phyloP scores from a whole-genome alignment of 1,140 invertebrate species.

The Epicauta chinensis region DNA sequence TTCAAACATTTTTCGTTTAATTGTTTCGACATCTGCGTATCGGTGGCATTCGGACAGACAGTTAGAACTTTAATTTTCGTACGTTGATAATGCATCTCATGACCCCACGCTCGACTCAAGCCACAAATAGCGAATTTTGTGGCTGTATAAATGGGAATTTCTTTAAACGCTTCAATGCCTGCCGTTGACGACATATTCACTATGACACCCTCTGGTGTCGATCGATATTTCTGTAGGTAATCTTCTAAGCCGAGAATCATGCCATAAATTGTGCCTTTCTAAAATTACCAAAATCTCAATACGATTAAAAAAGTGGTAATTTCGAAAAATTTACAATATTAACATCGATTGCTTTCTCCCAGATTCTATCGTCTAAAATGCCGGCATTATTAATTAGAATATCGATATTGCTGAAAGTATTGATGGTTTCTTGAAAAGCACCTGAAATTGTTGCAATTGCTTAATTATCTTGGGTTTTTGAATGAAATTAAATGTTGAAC shows the following conservation, averaged over 20 bases:
- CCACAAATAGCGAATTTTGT: too few species aligned
- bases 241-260: too few species aligned
- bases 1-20: constrained; percentile 15
- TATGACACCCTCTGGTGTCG: too few species aligned
- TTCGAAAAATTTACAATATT: constrained; percentile 46
- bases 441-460: constrained; percentile 20
- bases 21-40: constrained; percentile 23
- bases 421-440: constrained; percentile 27
- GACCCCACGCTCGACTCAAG: too few species aligned
- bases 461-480: too few species aligned
- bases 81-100: too few species aligned
- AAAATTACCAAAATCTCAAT: neutral
- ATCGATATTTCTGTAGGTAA: too few species aligned
- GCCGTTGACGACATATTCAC: too few species aligned
- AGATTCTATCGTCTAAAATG: constrained; percentile 45
- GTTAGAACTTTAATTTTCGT: too few species aligned
- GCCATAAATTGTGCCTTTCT: constrained; percentile 30
- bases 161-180: too few species aligned
- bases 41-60: constrained; percentile 13
- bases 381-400: constrained; percentile 49
- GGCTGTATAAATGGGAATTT: too few species aligned
- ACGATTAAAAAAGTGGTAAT: too few species aligned
- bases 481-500: constrained; percentile 14
- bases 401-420: constrained; percentile 38
- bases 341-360: constrained; percentile 44